Conservation (phyloP, 1,140 invertebrate species). For the Trinorchestia longiramus region DNA sequence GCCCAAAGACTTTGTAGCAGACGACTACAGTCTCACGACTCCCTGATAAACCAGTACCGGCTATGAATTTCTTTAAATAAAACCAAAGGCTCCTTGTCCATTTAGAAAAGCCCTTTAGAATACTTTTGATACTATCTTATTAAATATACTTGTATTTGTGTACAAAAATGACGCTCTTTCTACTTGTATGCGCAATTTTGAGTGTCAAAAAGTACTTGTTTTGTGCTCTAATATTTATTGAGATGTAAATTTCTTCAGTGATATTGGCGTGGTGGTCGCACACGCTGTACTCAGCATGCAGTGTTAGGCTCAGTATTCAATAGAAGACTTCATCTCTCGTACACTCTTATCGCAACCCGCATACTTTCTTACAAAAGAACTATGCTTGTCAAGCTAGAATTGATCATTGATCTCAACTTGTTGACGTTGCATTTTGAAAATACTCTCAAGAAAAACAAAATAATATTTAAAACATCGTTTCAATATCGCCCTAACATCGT, state of each 20-base stretch:
- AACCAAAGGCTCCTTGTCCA: background rate
- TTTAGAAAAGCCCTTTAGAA: background rate
- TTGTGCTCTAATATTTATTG: background rate
- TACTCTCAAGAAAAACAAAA: too few relatives aligned
- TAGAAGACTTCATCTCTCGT: background rate
- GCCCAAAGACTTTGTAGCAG: background rate
- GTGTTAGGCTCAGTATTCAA: background rate
- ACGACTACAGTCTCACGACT: background rate
- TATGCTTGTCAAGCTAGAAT: too few relatives aligned
- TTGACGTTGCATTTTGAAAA: too few relatives aligned
- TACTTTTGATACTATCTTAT: background rate
- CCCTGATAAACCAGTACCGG: background rate
- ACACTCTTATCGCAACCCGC: background rate
- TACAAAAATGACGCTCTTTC: background rate
- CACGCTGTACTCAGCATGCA: background rate
- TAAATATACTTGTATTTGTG: background rate
- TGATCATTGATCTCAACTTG: too few relatives aligned
- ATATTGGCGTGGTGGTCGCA: background rate
- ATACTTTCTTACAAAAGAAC: too few relatives aligned
- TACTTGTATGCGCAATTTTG: background rate
- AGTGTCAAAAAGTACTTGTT: background rate
- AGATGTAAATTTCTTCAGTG: background rate
- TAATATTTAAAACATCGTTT: too few relatives aligned
- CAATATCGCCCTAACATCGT: too few relatives aligned
- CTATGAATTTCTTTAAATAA: background rate